Percentiles rank a stretch among this genome's conserved stretches.
Conservation (phyloP, 2,888 invertebrate species). For the Amphipoea lucens region DNA sequence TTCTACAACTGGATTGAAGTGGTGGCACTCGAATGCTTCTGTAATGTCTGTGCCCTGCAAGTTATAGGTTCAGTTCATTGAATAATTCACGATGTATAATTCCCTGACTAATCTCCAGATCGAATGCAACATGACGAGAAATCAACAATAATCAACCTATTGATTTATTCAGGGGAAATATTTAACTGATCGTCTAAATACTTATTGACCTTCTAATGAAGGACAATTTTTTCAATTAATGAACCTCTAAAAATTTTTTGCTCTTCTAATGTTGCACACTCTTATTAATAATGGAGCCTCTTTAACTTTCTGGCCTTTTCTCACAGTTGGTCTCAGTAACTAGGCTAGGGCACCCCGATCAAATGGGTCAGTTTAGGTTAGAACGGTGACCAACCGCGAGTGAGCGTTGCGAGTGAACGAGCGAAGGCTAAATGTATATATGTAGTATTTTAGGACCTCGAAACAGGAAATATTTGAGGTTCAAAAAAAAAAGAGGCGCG, state of each 20-base stretch:
- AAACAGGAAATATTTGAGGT: neutral
- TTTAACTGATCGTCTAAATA: neutral
- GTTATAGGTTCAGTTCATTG: neutral
- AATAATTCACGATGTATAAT: neutral
- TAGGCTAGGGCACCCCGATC: neutral
- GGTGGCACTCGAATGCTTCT: conserved; percentile 91
- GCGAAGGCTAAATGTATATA: too few species aligned
- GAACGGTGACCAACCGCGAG: neutral
- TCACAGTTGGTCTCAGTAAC: neutral
- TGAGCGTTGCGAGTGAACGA: neutral
- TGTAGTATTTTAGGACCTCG: neutral
- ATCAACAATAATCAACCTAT: neutral
- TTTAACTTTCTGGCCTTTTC: neutral
- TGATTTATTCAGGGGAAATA: neutral
- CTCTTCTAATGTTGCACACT: neutral
- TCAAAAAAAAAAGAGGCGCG: neutral
- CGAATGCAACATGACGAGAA: neutral
- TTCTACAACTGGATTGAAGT: conserved; percentile 88
- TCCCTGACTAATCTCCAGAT: neutral
- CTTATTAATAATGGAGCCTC: neutral
- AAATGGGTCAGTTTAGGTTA: neutral
- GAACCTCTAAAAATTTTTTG: neutral
- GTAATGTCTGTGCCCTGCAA: conserved; percentile 92
- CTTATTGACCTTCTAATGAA: neutral
- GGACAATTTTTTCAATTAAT: neutral